These are phyloP conservation scores for Erebia aethiops DNA, from an alignment of 2,888 invertebrate species.

Conservation along the genomic window DNA sequence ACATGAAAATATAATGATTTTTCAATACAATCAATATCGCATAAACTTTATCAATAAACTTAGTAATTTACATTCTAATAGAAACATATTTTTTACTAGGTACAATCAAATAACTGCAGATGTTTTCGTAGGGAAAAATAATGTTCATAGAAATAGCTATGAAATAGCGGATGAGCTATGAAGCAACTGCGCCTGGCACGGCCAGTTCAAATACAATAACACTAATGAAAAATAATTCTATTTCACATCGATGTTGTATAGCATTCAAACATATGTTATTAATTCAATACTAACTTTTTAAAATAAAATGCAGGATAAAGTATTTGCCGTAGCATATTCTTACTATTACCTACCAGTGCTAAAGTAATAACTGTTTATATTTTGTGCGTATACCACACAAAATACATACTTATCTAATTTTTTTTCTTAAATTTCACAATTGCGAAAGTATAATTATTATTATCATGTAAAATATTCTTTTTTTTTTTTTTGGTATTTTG, in stretches of 20 bases:
- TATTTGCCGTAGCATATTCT: too few relatives aligned
- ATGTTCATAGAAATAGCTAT: not conserved
- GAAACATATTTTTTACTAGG: not conserved
- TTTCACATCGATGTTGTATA: not conserved
- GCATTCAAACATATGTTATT: not conserved
- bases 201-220: not conserved
- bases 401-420: too few relatives aligned
- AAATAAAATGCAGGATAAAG: too few relatives aligned
- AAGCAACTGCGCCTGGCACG: not conserved
- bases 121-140: not conserved
- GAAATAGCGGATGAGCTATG: constrained; percentile 8
- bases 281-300: too few relatives aligned
- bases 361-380: too few relatives aligned
- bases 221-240: not conserved
- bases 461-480: too few relatives aligned
- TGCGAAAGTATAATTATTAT: too few relatives aligned
- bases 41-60: not conserved
- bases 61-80: not conserved
- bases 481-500: not conserved
- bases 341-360: too few relatives aligned
- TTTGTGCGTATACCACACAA: too few relatives aligned
- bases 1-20: not conserved
- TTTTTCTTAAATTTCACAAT: too few relatives aligned
- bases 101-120: not conserved
- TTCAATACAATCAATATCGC: not conserved